These are phyloP conservation scores for Kradibia gibbosae DNA, from an alignment of 1,140 invertebrate species.

Conservation along the genomic window DNA sequence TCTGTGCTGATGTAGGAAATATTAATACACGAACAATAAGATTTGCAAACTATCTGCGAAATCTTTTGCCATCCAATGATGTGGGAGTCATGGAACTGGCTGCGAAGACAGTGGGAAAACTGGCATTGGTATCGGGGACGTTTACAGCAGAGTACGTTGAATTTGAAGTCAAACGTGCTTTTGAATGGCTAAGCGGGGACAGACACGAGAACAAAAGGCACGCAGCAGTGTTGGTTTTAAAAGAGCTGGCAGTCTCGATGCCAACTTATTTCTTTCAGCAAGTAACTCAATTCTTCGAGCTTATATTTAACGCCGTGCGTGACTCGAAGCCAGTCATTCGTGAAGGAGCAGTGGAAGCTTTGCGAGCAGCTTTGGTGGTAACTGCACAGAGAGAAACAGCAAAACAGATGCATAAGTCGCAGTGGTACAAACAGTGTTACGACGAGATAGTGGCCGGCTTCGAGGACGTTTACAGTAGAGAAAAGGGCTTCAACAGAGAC, in stretches of 20 bases:
- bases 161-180: conserved; percentile 94
- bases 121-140: conserved; percentile 92
- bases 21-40: conserved; percentile 90
- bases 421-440: conserved; percentile 94
- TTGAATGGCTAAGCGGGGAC: conserved; percentile 93
- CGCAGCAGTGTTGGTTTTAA: conserved; percentile 91
- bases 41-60: conserved; percentile 94
- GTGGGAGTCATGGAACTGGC: conserved; percentile 95
- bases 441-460: conserved; percentile 90
- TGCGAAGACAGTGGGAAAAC: conserved; percentile 93
- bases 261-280: conserved; percentile 99
- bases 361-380: conserved; percentile 93
- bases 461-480: conserved; percentile 79
- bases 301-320: conserved; percentile 93
- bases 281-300: conserved; percentile 95
- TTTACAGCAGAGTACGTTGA: conserved; percentile 96
- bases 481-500: conserved; percentile 87
- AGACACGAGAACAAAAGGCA: conserved; percentile 91
- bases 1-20: conserved; percentile 93
- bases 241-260: conserved; percentile 95
- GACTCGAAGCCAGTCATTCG: conserved; percentile 94
- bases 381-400: conserved; percentile 94
- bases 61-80: conserved; percentile 91
- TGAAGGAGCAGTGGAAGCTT: conserved; percentile 92
- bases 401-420: conserved; percentile 90